Evolutionary conservation across 2,797 vertebrate genomes (phyloP).

Genomic region (Chromobotia macracanthus): DNA sequence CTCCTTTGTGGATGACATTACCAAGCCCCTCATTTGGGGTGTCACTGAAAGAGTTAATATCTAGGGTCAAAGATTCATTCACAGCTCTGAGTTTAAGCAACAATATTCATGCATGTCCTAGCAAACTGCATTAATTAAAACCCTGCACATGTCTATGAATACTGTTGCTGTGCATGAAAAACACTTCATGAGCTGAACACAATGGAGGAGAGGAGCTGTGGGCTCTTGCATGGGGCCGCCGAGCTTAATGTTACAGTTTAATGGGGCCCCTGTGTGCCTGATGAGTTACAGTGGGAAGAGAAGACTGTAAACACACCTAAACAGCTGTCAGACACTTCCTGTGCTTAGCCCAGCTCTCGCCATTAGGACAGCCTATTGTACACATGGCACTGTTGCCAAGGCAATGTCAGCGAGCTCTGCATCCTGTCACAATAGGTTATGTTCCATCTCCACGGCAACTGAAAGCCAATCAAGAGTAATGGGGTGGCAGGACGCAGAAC

Average conservation of each 20-base stretch:
- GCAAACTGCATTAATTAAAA: slow-evolving; percentile 7
- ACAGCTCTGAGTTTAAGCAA: background rate
- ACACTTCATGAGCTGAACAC: slow-evolving; percentile 16
- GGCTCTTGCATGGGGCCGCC: slow-evolving; percentile 3
- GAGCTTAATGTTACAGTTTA: slow-evolving; percentile 23
- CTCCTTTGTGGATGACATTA: too few species aligned
- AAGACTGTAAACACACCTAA: slow-evolving; percentile 72
- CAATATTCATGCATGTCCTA: background rate
- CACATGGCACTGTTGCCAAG: slow-evolving; percentile 56
- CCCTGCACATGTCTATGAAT: slow-evolving; percentile 20
- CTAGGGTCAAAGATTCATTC: too few species aligned
- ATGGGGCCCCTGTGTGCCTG: slow-evolving; percentile 36
- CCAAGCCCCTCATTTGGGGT: too few species aligned
- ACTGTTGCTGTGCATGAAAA: slow-evolving; percentile 28
- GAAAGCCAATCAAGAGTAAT: slow-evolving; percentile 50
- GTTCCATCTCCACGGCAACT: slow-evolving; percentile 36
- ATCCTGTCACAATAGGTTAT: slow-evolving; percentile 47
- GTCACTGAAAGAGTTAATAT: too few species aligned
- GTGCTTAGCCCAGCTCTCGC: slow-evolving; percentile 56
- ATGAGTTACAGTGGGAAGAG: slow-evolving; percentile 74
- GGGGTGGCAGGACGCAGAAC: slow-evolving; percentile 35
- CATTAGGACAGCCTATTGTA: slow-evolving; percentile 48
- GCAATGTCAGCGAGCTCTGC: slow-evolving; percentile 51
- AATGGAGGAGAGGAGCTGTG: slow-evolving; percentile 12
- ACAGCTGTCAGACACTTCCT: slow-evolving; percentile 76